Conservation (phyloP, 2,888 invertebrate genomes). For the Eristalis arbustorum region DNA sequence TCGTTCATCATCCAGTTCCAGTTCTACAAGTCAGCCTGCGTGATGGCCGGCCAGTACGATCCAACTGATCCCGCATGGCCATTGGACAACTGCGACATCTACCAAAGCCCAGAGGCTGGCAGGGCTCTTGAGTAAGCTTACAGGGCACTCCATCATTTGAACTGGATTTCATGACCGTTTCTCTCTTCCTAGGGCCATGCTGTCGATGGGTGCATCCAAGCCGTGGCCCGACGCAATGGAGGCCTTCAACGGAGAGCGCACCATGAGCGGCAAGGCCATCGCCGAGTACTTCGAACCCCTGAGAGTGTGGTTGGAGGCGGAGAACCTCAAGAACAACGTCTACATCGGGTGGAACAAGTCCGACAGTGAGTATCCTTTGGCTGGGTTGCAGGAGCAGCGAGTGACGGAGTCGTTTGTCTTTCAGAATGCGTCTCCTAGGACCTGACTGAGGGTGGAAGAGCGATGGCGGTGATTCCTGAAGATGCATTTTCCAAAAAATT, state of each 20-base stretch:
- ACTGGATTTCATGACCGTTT: neutral
- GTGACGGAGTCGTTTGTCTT: neutral
- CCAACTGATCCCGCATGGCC: conserved; percentile 85
- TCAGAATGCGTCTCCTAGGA: neutral
- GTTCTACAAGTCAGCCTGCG: conserved; percentile 87
- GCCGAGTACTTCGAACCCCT: conserved; percentile 91
- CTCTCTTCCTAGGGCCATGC: conserved; percentile 82
- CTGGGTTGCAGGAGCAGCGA: neutral
- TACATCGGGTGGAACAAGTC: conserved; percentile 84
- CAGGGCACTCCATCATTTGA: neutral
- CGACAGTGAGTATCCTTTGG: conserved; percentile 74
- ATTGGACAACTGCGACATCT: conserved; percentile 92
- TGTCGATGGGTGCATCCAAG: conserved; percentile 86
- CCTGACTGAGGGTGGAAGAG: neutral
- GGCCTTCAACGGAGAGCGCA: conserved; percentile 87
- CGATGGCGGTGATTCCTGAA: too few relatives aligned
- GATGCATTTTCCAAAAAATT: too few relatives aligned
- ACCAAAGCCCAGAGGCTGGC: conserved; percentile 89
- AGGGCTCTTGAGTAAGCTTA: conserved; percentile 83
- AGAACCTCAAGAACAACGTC: conserved; percentile 86
- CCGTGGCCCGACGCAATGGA: conserved; percentile 93
- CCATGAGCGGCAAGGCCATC: conserved; percentile 88
- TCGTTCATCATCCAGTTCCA: conserved; percentile 91
- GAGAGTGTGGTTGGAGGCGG: conserved; percentile 86
- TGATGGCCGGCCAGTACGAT: conserved; percentile 89